Evolutionary conservation across 2,113 vertebrate genomes (phyloP), one percentile per base, ranked within the genome.

Genomic region (Bucco capensis): DNA sequence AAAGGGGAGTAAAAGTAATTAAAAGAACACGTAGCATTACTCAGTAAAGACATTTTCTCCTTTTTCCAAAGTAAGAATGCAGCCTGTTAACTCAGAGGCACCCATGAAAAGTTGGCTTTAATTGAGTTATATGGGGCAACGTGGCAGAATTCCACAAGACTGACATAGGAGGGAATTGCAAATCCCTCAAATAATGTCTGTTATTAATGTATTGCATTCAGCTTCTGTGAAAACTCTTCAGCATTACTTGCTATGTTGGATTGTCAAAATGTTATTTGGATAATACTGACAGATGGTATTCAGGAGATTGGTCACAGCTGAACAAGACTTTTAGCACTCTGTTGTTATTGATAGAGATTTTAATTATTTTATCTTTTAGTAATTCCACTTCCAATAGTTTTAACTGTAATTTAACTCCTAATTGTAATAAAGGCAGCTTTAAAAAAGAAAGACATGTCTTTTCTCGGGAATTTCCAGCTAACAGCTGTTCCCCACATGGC

Each of bases 401-500:
- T 23, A 74, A 51, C 50, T 12, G 24, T 7, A 54, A 71, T 71
- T 78, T 81, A 73, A 65, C 25, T 7, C 10, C 6, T 87, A 47
- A 51, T 5, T 67, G 7, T 67, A 69, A 49, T 16, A 21, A n/a
- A 82, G 40, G 7, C 57, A 78, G 14, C 24, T 73, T 60, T 51
- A 11, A 44, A 57, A 61, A 44, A 30, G 44, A n/a, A 13, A 42
- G 12, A 37, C 6, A 7, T 40, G 3, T 22, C 15, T 50, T 67
- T 64, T 12, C 49, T n/a, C 0, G 3, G 18, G 31, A 35, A 30
- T 37, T 40, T 30, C 53, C 30, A 49, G 14, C 23, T 38, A 25
- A 61, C 9, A 50, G 2, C n/a, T 25, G 37, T 6, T 65, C 33
- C 47, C 57, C 19, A 1, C 0, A 0, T 3, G 12, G 24, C 71